Conservation (phyloP, 2,888 invertebrate species). For the Tipula unca region DNA sequence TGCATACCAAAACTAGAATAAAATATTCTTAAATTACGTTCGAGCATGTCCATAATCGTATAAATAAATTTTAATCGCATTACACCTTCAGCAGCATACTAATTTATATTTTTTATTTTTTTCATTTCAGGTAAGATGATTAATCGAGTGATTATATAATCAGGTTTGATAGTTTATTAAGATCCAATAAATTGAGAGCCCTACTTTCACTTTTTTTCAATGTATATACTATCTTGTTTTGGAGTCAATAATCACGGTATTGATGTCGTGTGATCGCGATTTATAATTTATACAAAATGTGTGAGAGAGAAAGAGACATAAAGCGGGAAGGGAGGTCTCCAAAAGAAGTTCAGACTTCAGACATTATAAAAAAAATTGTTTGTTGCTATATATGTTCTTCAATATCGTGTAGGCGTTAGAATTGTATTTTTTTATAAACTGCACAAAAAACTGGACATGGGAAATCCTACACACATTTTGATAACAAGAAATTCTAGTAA, state of each 20-base stretch:
- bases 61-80: no score
- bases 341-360: neutral
- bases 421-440: neutral
- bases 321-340: neutral
- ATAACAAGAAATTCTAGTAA: neutral
- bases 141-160: neutral
- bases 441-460: neutral
- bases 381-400: neutral
- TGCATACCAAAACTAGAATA: no score
- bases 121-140: neutral
- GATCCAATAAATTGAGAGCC: neutral
- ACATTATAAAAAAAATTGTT: neutral
- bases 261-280: neutral
- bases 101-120: neutral
- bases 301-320: neutral
- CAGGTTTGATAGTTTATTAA: neutral
- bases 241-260: neutral
- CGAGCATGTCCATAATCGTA: no score
- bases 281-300: neutral
- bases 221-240: neutral
- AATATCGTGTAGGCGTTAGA: neutral
- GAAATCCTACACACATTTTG: conserved; percentile 8
- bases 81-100: neutral
- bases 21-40: no score
- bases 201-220: neutral